Evolutionary conservation across 2,113 vertebrate genomes (phyloP).

Genomic region (Pelusios castaneus): DNA sequence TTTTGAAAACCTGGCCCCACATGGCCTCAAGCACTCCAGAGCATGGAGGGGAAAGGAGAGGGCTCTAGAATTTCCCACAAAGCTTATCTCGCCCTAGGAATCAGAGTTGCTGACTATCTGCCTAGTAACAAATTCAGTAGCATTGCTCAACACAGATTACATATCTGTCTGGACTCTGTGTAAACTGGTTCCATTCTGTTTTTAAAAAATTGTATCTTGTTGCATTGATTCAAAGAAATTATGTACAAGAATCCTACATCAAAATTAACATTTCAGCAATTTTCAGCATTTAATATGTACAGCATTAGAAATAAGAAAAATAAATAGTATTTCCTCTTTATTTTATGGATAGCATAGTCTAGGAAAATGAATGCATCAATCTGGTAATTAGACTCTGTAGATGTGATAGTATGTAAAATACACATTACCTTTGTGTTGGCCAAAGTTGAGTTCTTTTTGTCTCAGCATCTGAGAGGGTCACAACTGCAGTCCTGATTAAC

Average conservation of each 20-base stretch:
- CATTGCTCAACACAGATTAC: not conserved
- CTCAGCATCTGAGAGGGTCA: not conserved
- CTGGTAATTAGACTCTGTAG: not conserved
- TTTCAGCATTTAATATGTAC: not conserved
- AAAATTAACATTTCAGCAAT: not conserved
- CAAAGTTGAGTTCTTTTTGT: not conserved
- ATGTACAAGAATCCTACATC: not conserved
- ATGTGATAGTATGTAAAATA: not conserved
- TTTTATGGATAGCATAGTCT: not conserved
- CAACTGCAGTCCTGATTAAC: not conserved
- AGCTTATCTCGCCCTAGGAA: not conserved
- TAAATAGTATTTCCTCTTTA: not conserved
- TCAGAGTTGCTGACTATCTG: not conserved
- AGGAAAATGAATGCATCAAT: not conserved
- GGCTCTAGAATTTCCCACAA: not conserved
- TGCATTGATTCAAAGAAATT: not conserved
- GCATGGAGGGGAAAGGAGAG: not conserved
- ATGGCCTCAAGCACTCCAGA: not conserved
- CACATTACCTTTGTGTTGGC: not conserved
- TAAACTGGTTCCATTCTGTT: not conserved
- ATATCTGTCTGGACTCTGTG: not conserved
- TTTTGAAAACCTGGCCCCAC: not conserved
- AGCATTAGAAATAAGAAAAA: not conserved
- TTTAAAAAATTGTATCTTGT: not conserved
- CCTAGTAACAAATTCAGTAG: not conserved